phyloP scores from a whole-genome alignment of 2,797 vertebrate genomes.

The Delichon dasypus region DNA sequence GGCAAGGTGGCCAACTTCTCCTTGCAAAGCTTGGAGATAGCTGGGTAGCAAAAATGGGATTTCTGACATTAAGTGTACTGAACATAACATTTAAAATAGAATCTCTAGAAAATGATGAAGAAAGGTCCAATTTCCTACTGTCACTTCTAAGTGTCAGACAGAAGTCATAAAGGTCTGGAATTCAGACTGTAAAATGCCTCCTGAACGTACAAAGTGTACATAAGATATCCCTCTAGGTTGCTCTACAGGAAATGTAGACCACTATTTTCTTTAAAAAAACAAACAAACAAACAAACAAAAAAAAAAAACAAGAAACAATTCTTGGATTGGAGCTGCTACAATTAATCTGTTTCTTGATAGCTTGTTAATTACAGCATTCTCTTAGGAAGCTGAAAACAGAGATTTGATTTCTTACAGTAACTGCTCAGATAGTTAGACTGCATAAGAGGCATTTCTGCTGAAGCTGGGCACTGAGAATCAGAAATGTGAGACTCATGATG shows the following conservation, averaged over 20 bases:
- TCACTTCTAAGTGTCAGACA: not conserved
- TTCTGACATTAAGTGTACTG: not conserved
- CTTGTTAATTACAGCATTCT: conserved; percentile 40
- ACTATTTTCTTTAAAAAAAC: not conserved
- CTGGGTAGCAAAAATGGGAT: not conserved
- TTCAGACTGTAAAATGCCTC: not conserved
- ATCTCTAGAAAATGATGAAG: not conserved
- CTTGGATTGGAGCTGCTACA: not conserved
- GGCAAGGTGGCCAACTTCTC: not conserved
- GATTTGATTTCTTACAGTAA: conserved; percentile 39
- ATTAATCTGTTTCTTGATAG: conserved; percentile 50
- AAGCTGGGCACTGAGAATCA: not conserved
- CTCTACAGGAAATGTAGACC: not conserved
- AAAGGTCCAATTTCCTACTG: not conserved
- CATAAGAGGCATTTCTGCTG: not conserved
- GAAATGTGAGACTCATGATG: not conserved
- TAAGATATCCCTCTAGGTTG: not conserved
- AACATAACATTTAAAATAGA: not conserved
- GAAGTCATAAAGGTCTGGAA: not conserved
- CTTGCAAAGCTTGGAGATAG: not conserved
- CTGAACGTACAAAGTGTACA: not conserved
- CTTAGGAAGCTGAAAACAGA: conserved; percentile 42
- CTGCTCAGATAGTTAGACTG: not conserved
- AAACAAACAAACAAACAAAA: not conserved
- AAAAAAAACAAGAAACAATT: too few species aligned